phyloP scores from a whole-genome alignment of 2,888 invertebrate species.

The Hydraecia micacea region DNA sequence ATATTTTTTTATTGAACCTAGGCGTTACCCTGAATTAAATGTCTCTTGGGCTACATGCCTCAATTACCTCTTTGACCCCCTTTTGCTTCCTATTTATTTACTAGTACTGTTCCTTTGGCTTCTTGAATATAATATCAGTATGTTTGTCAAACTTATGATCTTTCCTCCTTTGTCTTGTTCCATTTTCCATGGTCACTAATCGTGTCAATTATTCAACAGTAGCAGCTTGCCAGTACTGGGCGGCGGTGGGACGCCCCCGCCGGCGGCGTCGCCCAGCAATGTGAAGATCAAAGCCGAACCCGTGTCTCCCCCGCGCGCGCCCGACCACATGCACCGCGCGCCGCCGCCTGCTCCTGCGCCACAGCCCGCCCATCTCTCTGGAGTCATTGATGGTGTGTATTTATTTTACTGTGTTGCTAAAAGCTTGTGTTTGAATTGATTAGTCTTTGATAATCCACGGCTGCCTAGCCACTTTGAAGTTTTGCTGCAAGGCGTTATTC shows the following conservation, averaged over 20 bases:
- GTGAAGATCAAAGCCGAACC: constrained; percentile 98
- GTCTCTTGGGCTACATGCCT: neutral
- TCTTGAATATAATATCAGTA: neutral
- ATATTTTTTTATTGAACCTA: neutral
- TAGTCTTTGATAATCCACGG: neutral
- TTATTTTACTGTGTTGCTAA: constrained; percentile 15
- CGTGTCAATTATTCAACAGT: constrained; percentile 67
- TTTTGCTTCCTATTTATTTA: neutral
- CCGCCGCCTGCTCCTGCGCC: constrained; percentile 85
- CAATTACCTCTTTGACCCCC: neutral
- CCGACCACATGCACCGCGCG: constrained; percentile 91
- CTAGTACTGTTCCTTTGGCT: too few relatives aligned
- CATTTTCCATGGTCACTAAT: constrained; percentile 27
- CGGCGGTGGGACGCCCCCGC: constrained; percentile 92
- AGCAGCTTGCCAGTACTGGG: constrained; percentile 95
- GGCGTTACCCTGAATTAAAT: neutral
- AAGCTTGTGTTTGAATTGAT: constrained; percentile 18
- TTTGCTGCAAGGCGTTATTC: neutral
- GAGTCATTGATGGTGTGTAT: constrained; percentile 85
- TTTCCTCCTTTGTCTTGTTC: neutral
- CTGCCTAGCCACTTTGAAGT: neutral
- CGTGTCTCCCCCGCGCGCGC: constrained; percentile 97
- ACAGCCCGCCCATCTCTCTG: constrained; percentile 86
- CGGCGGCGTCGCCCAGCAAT: constrained; percentile 94
- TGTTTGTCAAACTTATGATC: neutral